phyloP scores from a whole-genome alignment of 2,113 vertebrate species.

The Heteronetta atricapilla region DNA sequence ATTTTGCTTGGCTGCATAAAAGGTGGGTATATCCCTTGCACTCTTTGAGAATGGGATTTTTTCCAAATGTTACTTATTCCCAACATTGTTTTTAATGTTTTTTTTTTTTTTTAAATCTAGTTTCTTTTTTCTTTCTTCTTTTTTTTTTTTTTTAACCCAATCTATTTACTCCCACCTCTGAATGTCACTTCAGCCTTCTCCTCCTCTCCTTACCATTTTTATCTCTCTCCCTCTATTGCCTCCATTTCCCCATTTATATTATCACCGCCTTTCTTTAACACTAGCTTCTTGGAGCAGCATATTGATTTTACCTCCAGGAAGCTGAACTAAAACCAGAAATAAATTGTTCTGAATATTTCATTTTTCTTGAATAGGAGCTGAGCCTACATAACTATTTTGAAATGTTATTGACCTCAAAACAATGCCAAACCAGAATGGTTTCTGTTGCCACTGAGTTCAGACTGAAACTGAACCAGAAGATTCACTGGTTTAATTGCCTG shows the following conservation, averaged over 20 bases:
- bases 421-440: neutral
- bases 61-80: neutral
- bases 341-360: neutral
- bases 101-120: neutral
- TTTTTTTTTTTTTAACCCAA: neutral
- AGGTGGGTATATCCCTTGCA: neutral
- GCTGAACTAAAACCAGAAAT: neutral
- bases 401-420: slow-evolving; percentile 3
- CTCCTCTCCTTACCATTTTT: slow-evolving; percentile 7
- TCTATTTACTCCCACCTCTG: neutral
- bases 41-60: slow-evolving; percentile 23
- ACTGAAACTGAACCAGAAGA: neutral
- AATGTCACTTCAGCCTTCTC: neutral
- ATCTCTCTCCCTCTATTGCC: neutral
- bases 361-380: slow-evolving; percentile 10
- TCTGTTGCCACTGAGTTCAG: neutral
- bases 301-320: slow-evolving; percentile 6
- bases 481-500: neutral
- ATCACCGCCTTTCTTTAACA: neutral
- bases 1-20: slow-evolving; percentile 39
- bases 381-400: slow-evolving; percentile 2
- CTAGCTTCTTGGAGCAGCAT: neutral
- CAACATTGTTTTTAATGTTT: neutral
- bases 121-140: neutral
- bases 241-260: slow-evolving; percentile 1